Base-by-base conservation (phyloP, 2,888 invertebrate species). In the Leucophora obtusa region DNA sequence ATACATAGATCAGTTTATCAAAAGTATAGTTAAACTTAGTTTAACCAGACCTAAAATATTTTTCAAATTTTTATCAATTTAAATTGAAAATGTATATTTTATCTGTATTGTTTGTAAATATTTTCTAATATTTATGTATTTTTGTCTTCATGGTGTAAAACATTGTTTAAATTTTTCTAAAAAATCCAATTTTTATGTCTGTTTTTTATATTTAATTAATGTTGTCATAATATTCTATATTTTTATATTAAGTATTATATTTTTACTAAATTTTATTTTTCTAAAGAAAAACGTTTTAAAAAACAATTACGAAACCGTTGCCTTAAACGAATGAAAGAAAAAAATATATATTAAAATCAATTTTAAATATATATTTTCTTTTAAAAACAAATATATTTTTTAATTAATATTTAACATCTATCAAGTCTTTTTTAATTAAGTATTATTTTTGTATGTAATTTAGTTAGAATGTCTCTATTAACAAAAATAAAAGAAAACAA, bases 361-460 rank as follows among this genome's bases (percentile, higher is more conserved):
- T 33, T 54, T 8, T 47, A 38, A 28, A 60, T 28, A 35, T 10
- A n/a, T n/a, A n/a, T n/a, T 8, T 18, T 65, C 28, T 35, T 65
- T 18, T 54, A 15, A 53, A 33, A 33, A 56, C 15, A 14, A 15
- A 63, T 8, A 53, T 47, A 47, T 47, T 47, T 47, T 47, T 47
- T 47, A 14, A 47, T n/a, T 4, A 47, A 47, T 7, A n/a, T 47
- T 47, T 47, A 56, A 54, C 47, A 14, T 51, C 47, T 51, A 33
- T 53, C 24, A 69, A 72, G 68, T 72, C 76, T 72, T 65, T 76
- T 72, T 68, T 43, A 68, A 68, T 80, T 80, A 80, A 80, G 76
- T 80, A 80, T 80, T 80, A 80, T 80, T 76, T 79, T 80, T 76
- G 76, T 80, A 72, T 80, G 76, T 72, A 75, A 53, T 59, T n/a